These are phyloP conservation scores for Montipora efflorescens DNA, from an alignment of 64 coral and sea anemone genomes.

Conservation along the genomic window DNA sequence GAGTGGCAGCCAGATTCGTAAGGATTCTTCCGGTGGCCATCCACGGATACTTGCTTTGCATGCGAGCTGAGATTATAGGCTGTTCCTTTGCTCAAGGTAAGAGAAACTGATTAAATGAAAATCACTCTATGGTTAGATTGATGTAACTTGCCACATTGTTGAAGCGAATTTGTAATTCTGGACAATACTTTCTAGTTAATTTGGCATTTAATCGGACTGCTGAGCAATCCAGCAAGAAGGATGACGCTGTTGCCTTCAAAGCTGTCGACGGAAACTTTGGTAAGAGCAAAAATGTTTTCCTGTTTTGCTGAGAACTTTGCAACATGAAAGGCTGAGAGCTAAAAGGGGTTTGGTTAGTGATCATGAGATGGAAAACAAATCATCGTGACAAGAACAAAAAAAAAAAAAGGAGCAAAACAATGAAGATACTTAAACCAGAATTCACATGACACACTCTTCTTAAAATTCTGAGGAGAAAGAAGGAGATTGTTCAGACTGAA, in stretches of 20 bases:
- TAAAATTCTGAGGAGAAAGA: too few relatives aligned
- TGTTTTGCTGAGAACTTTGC: too few relatives aligned
- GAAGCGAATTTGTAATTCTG: too few relatives aligned
- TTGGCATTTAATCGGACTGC: slow-evolving; percentile 77
- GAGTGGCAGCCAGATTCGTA: slow-evolving; percentile 73
- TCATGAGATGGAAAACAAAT: too few relatives aligned
- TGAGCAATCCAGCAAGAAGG: slow-evolving; percentile 68
- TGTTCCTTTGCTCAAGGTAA: slow-evolving; percentile 87
- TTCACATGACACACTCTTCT: too few relatives aligned
- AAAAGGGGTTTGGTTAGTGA: neutral
- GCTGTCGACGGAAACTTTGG: slow-evolving; percentile 82
- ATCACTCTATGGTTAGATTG: neutral
- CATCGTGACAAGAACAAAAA: neutral
- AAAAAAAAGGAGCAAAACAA: neutral
- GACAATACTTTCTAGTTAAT: slow-evolving; percentile 55
- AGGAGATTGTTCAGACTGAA: too few relatives aligned
- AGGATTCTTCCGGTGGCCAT: slow-evolving; percentile 65
- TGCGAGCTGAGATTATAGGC: slow-evolving; percentile 85
- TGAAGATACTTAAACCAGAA: neutral
- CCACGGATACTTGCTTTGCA: slow-evolving; percentile 69
- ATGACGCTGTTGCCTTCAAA: slow-evolving; percentile 35
- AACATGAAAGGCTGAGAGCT: neutral
- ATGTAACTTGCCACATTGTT: too few relatives aligned
- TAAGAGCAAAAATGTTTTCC: neutral
- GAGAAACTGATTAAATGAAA: neutral